Percentiles rank a stretch among this genome's conserved stretches.
These are phyloP conservation scores for Acleris literana DNA, from an alignment of 2,888 invertebrate genomes.

Conservation along the genomic window DNA sequence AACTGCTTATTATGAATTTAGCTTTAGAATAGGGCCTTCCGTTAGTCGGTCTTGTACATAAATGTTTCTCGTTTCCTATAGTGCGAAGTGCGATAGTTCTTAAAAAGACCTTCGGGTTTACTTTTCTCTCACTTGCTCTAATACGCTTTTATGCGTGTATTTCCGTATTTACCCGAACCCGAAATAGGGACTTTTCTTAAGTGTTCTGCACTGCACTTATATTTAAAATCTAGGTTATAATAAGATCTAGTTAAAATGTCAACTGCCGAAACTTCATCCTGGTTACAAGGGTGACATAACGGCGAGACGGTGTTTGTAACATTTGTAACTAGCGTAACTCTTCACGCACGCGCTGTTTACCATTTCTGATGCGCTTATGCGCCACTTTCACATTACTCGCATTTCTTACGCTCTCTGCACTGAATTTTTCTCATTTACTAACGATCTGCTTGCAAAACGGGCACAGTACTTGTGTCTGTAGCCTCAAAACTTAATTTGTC, in stretches of 20 bases:
- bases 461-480: neutral
- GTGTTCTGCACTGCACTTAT: too few species aligned
- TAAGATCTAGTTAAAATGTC: neutral
- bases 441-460: slow-evolving; percentile 20
- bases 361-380: slow-evolving; percentile 7
- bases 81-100: too few species aligned
- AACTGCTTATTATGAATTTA: too few species aligned
- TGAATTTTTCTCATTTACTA: slow-evolving; percentile 34
- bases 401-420: slow-evolving; percentile 37
- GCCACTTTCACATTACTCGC: slow-evolving; percentile 34
- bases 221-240: too few species aligned
- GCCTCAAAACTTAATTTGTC: neutral
- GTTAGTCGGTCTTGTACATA: too few species aligned
- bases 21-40: too few species aligned
- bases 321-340: slow-evolving; percentile 15
- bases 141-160: too few species aligned
- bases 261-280: neutral
- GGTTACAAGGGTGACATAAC: slow-evolving; percentile 30
- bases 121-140: too few species aligned
- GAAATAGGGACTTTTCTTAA: too few species aligned
- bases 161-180: too few species aligned
- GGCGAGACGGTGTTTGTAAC: neutral
- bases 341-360: slow-evolving; percentile 25
- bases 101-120: too few species aligned
- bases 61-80: too few species aligned